Base-by-base conservation (phyloP, 2,888 invertebrate genomes). In the Drosophila barbarae region DNA sequence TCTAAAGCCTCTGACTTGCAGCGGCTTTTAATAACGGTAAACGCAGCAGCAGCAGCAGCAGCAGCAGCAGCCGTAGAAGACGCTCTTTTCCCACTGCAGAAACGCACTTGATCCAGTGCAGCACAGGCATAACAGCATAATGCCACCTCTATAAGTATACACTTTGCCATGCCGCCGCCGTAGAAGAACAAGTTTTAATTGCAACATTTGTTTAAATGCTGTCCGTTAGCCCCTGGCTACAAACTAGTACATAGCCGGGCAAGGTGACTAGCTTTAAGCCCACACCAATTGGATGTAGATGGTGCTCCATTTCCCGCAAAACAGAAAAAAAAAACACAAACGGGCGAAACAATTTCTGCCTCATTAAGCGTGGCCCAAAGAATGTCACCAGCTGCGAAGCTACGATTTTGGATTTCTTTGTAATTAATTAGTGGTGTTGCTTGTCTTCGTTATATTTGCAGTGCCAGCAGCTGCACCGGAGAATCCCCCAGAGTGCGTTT, bases 191-290 rank as follows among this genome's bases (percentile, higher is more conserved):
- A 80, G 79, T 80, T 80, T 80, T 80, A 80, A 80, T 80, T 80
- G 79, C 79, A 80, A 80, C 79, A 80, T 82, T 80, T 80, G 82
- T 80, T 82, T 80, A 80, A 80, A 80, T 79, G 79, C 55, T 82
- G 79, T 77, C 79, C 79, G 79, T 80, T 82, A 80, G 75, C 59
- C 69, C 55, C 26, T 55, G 47, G 72, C 73, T 65, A 73, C 73
- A 75, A 76, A 74, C 56, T 73, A 69, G 66, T 47, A 47, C 46
- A 30, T 30, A 15, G 46, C 26, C 26, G 26, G 26, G 26, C 26
- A 26, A 26, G 26, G 26, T 47, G 21, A 47, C 46, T 47, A 32
- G 46, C 46, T 47, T 21, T 47, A 47, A 13, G 46, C 46, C 18
- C 12, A 46, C 73, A 69, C 55, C 66, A 69, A 47, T 53, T 54